Base-by-base conservation (phyloP, 2,113 vertebrate genomes). In the Epinephelus lanceolatus region DNA sequence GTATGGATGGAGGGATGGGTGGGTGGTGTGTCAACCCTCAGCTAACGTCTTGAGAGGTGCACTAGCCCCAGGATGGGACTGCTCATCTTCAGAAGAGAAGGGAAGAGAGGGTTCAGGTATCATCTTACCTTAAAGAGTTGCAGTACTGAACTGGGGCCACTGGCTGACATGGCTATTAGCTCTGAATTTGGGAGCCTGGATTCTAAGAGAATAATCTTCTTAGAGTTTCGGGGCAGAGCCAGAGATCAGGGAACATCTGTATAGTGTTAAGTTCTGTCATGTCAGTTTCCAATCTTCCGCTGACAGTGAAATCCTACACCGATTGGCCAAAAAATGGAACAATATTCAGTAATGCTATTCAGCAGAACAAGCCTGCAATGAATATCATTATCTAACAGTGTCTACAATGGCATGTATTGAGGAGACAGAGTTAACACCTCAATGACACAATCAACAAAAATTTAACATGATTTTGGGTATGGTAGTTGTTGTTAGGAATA, bases 61-160 rank as follows among this genome's bases (percentile, higher is more conserved):
- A 68, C 62, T 85, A 76, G 75, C 90, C 78, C 63, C 82, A 74
- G 81, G 83, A 86, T 70, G 57, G 82, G 76, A 65, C 66, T 70
- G 85, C 70, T 88, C 81, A 81, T 90, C 88, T 86, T 86, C 52
- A 79, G 40, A 68, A 19, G 59, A 72, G 57, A 55, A n/a, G n/a
- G 42, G 27, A 52, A 51, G 23, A 60, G 37, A 25, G 10, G 61
- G 66, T 72, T 80, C 66, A 84, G 81, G 67, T 81, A 90, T 92
- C 74, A 71, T 55, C 79, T 91, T 85, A 88, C 70, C 23, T 83
- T 61, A 71, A 80, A 80, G 73, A 76, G 47, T 27, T 42, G 65
- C 62, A 60, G 13, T 9, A 67, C 61, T 72, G 40, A 67, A 49
- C 27, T 57, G 17, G 23, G 57, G 33, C 53, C 75, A 78, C 76